Percentiles rank a stretch among this genome's conserved stretches.
Evolutionary conservation across 2,888 invertebrate species (phyloP).

Genomic region (Apoderus coryli): DNA sequence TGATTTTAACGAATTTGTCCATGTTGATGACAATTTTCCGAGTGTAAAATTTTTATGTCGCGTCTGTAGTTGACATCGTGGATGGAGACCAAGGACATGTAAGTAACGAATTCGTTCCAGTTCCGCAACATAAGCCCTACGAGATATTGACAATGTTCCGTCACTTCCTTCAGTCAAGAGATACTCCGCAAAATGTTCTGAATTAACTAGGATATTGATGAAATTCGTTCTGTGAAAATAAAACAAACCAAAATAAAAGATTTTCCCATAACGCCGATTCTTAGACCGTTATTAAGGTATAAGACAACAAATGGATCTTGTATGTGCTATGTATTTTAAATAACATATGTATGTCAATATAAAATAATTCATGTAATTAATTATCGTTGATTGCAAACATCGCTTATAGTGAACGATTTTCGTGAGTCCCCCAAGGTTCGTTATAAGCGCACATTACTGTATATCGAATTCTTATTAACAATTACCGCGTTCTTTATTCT

Average conservation of each 20-base stretch:
- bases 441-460: constrained; percentile 2
- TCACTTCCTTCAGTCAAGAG: constrained; percentile 2
- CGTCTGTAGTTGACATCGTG: not conserved
- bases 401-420: constrained; percentile 3
- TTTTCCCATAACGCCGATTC: no score
- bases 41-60: not conserved
- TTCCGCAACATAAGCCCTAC: not conserved
- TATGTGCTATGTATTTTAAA: no score
- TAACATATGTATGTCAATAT: no score
- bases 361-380: no score
- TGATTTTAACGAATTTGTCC: constrained; percentile 2
- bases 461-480: no score
- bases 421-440: constrained; percentile 1
- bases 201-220: not conserved
- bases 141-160: not conserved
- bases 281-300: no score
- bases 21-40: constrained; percentile 2
- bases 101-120: not conserved
- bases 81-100: not conserved
- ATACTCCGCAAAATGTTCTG: constrained; percentile 2
- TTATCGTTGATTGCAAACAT: not conserved
- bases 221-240: no score
- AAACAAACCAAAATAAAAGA: no score
- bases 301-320: no score
- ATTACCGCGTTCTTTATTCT: no score